Base-by-base conservation (phyloP, 23 tunicate genomes). In the Trididemnum nubilum region DNA sequence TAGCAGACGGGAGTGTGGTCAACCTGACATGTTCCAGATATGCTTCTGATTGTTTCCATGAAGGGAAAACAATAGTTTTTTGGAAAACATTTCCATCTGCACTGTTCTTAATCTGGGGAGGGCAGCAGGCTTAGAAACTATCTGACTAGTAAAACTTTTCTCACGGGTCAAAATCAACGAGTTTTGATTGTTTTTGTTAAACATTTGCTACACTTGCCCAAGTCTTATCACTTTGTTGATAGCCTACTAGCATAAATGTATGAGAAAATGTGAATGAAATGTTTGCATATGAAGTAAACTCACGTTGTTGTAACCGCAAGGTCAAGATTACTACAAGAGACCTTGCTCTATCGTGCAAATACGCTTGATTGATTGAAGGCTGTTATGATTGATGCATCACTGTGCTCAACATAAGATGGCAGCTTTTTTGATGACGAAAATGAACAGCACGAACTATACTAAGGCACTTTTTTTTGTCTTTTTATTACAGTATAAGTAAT, bases 11-110 rank as follows among this genome's bases (percentile, higher is more conserved):
- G 67, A 61, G 67, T 61, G 21, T 61, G 67, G 15, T 61, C 15
- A n/a, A 4, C 21, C n/a, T 61, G 67, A 61, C 67, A 61, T 21
- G 67, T 61, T 61, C 67, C 67, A 61, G 67, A 61, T 12, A 61
- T 25, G 5, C n/a, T 61, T 21, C n/a, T 61, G 67, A 61, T 61
- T 21, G 67, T 61, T 61, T 61, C 67, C 29, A 5, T 25, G 67
- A 61, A 61, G 26, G 29, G 12, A 22, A 61, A 49, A 49, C 57
- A 49, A 49, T n/a, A n/a, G 18, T 49, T 49, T 61, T 61, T 61
- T n/a, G 27, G 67, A 61, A 25, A 61, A n/a, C 67, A 61, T 21
- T 21, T 25, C 26, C 67, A 25, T 4, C 67, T 61, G 15, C 4
- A 21, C 5, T 61, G 67, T 22, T 61, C 26, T 21, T 61, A 61